Base-by-base conservation (phyloP, 2,797 vertebrate genomes). In the Sebastolobus alascanus region DNA sequence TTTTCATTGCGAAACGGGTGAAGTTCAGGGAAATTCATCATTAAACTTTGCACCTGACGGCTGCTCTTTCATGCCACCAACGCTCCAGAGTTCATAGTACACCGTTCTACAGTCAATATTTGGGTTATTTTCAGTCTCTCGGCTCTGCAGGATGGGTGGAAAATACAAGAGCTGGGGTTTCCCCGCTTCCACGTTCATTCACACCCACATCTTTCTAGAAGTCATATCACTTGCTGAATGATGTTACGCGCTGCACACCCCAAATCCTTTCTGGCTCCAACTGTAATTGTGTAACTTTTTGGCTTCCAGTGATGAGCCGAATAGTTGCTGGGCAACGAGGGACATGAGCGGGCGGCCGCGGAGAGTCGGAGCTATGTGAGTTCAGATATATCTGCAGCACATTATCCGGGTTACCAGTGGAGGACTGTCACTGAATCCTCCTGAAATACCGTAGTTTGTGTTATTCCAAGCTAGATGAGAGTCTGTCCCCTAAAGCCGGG, bases 241-340 rank as follows among this genome's bases (percentile, higher is more conserved):
- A 50, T 40, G 75, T 59, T 82, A 22, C 33, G 2, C 46, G 37
- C 81, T 5, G 65, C 80, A 73, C 67, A 77, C 58, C 73, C 71
- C 60, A 84, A 84, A 87, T 84, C 80, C 71, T 25, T 83, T 10
- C 88, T 90, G 78, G 89, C 87, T 83, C 73, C 58, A 84, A 77
- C 88, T 90, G 75, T 88, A 89, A 86, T 91, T 90, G 89, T 92
- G 84, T 88, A 92, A 91, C 88, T 89, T 90, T 91, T 85, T 93
- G 86, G 85, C 85, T 89, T 88, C 79, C 86, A 22, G 84, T 86
- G 90, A 93, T 88, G 93, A 94, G 92, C 86, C 75, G 94, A 87
- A 87, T 92, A 90, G 95, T 96, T 95, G 94, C 95, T 25, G 85
- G 90, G 94, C 94, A 96, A 96, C 95, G 94, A 89, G 94, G 89